Percentiles rank a stretch among this genome's conserved stretches.
These are phyloP conservation scores for Aphelinus certus DNA, from an alignment of 1,140 invertebrate genomes.

Conservation along the genomic window DNA sequence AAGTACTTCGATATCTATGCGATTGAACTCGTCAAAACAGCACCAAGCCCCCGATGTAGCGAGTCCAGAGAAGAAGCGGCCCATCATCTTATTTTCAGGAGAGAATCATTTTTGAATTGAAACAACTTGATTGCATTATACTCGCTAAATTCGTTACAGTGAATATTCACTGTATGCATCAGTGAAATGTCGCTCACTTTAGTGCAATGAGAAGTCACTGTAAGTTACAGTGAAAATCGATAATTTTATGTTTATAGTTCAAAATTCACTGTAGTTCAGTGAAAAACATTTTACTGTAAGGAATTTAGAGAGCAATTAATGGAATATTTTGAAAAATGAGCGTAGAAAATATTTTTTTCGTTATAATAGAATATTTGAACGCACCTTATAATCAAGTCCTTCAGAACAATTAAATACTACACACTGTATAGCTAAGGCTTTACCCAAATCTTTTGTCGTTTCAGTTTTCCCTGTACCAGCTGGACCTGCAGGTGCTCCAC, in stretches of 20 bases:
- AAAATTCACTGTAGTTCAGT: background rate
- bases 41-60: slow-evolving; percentile 91
- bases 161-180: no score
- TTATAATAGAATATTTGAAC: background rate
- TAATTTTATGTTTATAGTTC: background rate
- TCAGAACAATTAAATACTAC: slow-evolving; percentile 93
- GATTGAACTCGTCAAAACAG: slow-evolving; percentile 93
- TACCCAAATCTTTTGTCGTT: slow-evolving; percentile 91
- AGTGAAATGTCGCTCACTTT: no score
- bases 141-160: no score
- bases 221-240: no score
- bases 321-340: background rate
- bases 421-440: slow-evolving; percentile 86
- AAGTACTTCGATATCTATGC: slow-evolving; percentile 90
- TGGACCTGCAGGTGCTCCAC: slow-evolving; percentile 87
- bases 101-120: no score
- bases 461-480: slow-evolving; percentile 95
- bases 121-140: background rate
- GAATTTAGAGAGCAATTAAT: background rate
- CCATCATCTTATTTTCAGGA: slow-evolving; percentile 76
- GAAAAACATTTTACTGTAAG: no score
- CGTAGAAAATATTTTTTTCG: background rate
- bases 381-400: slow-evolving; percentile 77
- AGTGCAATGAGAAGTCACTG: no score
- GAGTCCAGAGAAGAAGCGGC: slow-evolving; percentile 84